Percentiles rank a stretch among this genome's conserved stretches.
phyloP scores from a whole-genome alignment of 2,888 invertebrate species.

The Meteorus colon region DNA sequence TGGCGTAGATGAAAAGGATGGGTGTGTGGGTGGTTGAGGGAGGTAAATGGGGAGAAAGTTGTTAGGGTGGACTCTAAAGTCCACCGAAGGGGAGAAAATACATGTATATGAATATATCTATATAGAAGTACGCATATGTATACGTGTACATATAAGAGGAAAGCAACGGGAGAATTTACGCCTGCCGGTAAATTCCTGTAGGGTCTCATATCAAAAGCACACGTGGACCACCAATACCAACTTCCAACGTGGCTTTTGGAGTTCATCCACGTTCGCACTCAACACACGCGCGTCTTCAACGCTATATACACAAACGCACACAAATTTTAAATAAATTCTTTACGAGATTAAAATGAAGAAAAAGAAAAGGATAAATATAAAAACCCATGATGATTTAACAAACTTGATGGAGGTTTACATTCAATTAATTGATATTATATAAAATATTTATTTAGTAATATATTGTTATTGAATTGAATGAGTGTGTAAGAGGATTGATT shows the following conservation, averaged over 20 bases:
- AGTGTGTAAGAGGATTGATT: conserved; percentile 33
- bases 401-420: conserved; percentile 1
- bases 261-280: conserved; percentile 59
- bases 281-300: conserved; percentile 49
- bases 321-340: not conserved
- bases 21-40: conserved; percentile 60
- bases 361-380: conserved; percentile 3
- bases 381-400: conserved; percentile 17
- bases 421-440: conserved; percentile 3
- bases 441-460: conserved; percentile 27
- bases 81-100: conserved; percentile 64
- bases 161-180: conserved; percentile 66
- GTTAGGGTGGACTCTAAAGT: conserved; percentile 70
- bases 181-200: conserved; percentile 68
- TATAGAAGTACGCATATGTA: not conserved
- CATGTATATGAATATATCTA: conserved; percentile 18
- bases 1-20: conserved; percentile 52
- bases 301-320: conserved; percentile 18
- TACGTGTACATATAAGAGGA: conserved; percentile 40
- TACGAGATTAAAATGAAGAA: conserved; percentile 6
- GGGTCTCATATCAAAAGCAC: conserved; percentile 67
- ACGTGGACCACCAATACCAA: conserved; percentile 43
- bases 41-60: conserved; percentile 59
- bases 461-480: not conserved
- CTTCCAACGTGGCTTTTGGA: conserved; percentile 51